phyloP scores from a whole-genome alignment of 2,888 invertebrate genomes.

The Apamea sordens region DNA sequence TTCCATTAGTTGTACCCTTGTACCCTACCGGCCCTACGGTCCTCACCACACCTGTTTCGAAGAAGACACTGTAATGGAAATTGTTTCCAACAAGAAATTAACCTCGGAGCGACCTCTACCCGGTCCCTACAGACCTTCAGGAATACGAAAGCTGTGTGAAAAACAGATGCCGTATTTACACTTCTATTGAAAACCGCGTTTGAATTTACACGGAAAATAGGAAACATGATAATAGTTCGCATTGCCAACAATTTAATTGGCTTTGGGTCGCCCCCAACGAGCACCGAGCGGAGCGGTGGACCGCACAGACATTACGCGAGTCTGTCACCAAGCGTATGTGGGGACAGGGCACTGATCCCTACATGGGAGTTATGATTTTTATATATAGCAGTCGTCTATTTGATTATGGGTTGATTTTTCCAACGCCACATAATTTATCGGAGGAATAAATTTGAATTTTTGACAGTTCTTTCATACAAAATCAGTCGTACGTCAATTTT shows the following conservation, averaged over 20 bases:
- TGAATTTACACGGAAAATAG: slow-evolving; percentile 13
- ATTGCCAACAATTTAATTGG: slow-evolving; percentile 42
- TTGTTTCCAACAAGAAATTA: slow-evolving; percentile 35
- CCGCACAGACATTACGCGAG: slow-evolving; percentile 32
- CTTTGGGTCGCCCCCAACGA: slow-evolving; percentile 25
- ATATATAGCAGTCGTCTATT: background rate
- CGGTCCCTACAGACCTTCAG: slow-evolving; percentile 4
- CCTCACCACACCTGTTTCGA: background rate
- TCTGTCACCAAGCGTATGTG: background rate
- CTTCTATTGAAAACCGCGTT: background rate
- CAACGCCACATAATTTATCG: too few species aligned
- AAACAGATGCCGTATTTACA: background rate
- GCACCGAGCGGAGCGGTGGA: slow-evolving; percentile 5
- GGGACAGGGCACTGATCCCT: background rate
- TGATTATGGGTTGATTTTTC: too few species aligned
- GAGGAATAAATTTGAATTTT: too few species aligned
- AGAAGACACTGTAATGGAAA: slow-evolving; percentile 16
- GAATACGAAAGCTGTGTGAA: slow-evolving; percentile 5
- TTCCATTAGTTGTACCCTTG: background rate
- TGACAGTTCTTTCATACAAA: too few species aligned
- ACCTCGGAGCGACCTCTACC: slow-evolving; percentile 9
- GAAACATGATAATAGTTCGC: slow-evolving; percentile 19
- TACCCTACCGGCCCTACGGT: background rate
- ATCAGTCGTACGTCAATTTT: too few species aligned
- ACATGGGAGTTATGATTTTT: background rate